Percentiles rank a stretch among this genome's conserved stretches.
phyloP scores from a whole-genome alignment of 2,113 vertebrate species.

The Sakesphorus luctuosus region DNA sequence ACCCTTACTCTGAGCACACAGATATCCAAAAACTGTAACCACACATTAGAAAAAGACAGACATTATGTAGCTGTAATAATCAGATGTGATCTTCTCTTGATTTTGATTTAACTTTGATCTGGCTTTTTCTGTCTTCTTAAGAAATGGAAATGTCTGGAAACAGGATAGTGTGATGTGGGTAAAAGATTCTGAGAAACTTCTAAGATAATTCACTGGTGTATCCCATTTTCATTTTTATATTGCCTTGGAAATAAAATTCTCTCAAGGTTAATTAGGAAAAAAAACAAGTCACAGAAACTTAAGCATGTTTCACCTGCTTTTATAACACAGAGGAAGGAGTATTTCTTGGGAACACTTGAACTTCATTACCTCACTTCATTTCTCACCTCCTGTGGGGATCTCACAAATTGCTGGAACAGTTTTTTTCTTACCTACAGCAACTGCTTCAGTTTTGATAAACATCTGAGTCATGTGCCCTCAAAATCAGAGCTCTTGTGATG shows the following conservation, averaged over 20 bases:
- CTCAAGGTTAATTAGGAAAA: not conserved
- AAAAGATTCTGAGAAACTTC: not conserved
- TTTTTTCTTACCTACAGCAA: not conserved
- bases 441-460: not conserved
- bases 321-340: not conserved
- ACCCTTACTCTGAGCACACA: fast-evolving
- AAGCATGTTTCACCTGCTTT: not conserved
- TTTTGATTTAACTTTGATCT: not conserved
- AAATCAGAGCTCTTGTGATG: not conserved
- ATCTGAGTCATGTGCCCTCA: not conserved
- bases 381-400: not conserved
- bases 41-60: not conserved
- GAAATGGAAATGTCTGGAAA: not conserved
- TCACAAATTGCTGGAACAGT: not conserved
- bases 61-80: not conserved
- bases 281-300: not conserved
- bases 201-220: not conserved
- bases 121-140: not conserved
- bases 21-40: not conserved
- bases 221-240: not conserved
- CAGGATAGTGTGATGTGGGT: not conserved
- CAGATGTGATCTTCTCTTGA: not conserved
- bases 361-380: not conserved
- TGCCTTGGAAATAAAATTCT: not conserved
- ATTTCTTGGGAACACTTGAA: not conserved